Evolutionary conservation across 2,888 invertebrate species (phyloP).

Genomic region (Apodemia hepburni): DNA sequence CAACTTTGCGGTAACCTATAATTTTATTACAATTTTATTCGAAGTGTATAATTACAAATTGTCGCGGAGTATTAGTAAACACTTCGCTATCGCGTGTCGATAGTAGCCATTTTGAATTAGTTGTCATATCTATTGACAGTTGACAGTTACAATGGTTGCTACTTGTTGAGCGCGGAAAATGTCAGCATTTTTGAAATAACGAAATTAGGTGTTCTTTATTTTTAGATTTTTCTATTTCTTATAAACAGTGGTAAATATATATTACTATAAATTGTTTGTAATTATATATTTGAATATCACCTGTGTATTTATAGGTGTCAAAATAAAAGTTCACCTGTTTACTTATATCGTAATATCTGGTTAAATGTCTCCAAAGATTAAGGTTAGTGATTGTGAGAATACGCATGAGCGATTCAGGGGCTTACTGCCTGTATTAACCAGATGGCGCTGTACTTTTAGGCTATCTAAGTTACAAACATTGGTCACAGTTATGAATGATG

Average conservation of each 20-base stretch:
- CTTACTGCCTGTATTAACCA: too few relatives aligned
- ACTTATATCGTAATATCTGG: too few relatives aligned
- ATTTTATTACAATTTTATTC: conserved; percentile 30
- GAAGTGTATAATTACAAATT: conserved; percentile 39
- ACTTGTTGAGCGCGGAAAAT: conserved; percentile 33
- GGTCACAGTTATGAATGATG: too few relatives aligned
- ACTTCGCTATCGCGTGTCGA: conserved; percentile 47
- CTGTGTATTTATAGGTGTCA: not conserved
- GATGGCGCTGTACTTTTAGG: too few relatives aligned
- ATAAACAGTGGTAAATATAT: not conserved
- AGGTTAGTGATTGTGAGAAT: too few relatives aligned
- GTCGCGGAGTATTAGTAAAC: conserved; percentile 47
- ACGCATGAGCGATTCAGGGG: too few relatives aligned
- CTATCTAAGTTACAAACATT: too few relatives aligned
- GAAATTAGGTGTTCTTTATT: conserved; percentile 4
- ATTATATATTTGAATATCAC: not conserved
- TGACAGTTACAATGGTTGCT: conserved; percentile 39
- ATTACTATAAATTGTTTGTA: not conserved
- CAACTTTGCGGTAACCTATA: conserved; percentile 27
- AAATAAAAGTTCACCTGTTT: too few relatives aligned
- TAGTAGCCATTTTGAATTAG: conserved; percentile 54
- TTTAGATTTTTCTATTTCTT: conserved; percentile 10
- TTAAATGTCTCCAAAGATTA: too few relatives aligned
- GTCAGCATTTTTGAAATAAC: conserved; percentile 12
- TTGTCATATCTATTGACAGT: conserved; percentile 43